phyloP scores from a whole-genome alignment of 2,888 invertebrate genomes.

The Xestia c-nigrum region DNA sequence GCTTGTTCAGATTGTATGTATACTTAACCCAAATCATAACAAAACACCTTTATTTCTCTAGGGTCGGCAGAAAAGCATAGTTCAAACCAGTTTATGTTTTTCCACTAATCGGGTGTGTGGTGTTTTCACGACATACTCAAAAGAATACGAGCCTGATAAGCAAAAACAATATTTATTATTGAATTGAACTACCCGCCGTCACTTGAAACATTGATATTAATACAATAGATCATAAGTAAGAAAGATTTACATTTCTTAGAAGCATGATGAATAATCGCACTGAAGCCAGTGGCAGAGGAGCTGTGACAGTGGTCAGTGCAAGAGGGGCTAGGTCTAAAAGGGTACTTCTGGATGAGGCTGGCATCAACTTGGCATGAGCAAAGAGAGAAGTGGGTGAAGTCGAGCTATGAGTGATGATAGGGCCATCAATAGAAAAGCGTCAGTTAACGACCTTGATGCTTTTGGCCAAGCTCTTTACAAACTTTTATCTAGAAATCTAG shows the following conservation, averaged over 20 bases:
- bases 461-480: background rate
- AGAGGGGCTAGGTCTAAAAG: background rate
- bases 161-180: background rate
- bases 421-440: background rate
- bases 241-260: background rate
- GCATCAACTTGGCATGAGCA: too few relatives aligned
- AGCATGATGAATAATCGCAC: background rate
- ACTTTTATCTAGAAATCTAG: background rate
- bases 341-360: background rate
- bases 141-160: background rate
- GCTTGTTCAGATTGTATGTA: background rate
- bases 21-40: conserved; percentile 11
- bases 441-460: background rate
- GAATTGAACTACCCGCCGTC: conserved; percentile 38
- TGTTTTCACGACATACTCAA: background rate
- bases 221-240: conserved; percentile 14
- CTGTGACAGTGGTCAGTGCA: background rate
- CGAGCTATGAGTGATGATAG: background rate
- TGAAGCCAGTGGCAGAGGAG: background rate
- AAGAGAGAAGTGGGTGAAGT: too few relatives aligned
- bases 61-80: background rate
- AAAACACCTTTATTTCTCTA: background rate
- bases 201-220: conserved; percentile 3
- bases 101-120: too few relatives aligned
- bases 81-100: background rate